Percentiles rank a stretch among this genome's conserved stretches.
Evolutionary conservation across 2,797 vertebrate genomes (phyloP).

Genomic region (Clarias pachynema): DNA sequence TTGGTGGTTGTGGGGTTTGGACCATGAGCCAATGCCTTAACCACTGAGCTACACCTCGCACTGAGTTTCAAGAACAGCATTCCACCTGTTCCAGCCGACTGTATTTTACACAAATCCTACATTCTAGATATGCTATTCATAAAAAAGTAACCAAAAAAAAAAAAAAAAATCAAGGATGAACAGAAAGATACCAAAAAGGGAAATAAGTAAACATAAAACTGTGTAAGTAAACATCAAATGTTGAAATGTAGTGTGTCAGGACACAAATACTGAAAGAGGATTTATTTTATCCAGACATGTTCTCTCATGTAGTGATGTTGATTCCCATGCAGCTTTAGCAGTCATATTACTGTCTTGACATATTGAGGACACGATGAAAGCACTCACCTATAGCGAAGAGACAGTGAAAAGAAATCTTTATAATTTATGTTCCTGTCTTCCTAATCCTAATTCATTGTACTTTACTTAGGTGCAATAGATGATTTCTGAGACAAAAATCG

Average conservation of each 20-base stretch:
- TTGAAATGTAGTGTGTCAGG: constrained; percentile 22
- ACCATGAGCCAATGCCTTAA: too few relatives aligned
- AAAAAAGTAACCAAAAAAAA: not conserved
- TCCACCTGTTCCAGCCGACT: too few relatives aligned
- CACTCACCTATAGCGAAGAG: constrained; percentile 49
- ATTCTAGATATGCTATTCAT: not conserved
- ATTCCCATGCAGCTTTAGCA: constrained; percentile 48
- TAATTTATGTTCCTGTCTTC: constrained; percentile 47
- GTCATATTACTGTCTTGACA: constrained; percentile 69
- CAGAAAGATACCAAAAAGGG: not conserved
- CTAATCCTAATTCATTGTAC: constrained; percentile 48
- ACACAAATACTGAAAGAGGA: constrained; percentile 29
- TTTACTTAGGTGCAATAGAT: constrained; percentile 22
- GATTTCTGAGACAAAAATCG: constrained; percentile 33
- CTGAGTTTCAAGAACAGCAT: too few relatives aligned
- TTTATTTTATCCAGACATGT: constrained; percentile 47
- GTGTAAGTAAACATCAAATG: constrained; percentile 40
- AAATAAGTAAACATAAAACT: constrained; percentile 15
- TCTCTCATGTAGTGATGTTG: constrained; percentile 46
- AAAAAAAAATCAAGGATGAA: not conserved
- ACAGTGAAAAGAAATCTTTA: constrained; percentile 41
- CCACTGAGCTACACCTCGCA: too few relatives aligned
- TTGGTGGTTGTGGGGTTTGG: too few relatives aligned
- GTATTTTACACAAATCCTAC: not conserved
- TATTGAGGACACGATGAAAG: constrained; percentile 67